Base-by-base conservation (phyloP, 2,888 invertebrate genomes). In the Diploptera punctata region DNA sequence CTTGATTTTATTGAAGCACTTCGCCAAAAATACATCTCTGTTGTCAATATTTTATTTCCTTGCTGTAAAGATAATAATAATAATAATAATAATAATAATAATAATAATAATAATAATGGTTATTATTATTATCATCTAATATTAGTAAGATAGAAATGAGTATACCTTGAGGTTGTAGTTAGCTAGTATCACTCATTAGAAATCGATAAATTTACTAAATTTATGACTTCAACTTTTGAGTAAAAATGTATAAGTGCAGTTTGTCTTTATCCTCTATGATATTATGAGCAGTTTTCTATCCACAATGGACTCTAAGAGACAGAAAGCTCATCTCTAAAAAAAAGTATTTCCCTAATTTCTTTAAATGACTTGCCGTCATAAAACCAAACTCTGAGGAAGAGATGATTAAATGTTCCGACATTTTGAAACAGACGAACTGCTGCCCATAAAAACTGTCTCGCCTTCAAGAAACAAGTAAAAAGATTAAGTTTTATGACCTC, bases 351-450 rank as follows among this genome's bases (percentile, higher is more conserved):
- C 52, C 21, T 19, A 19, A 52, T 52, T 52, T 19, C 52, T 52
- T 52, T 19, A 52, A 19, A 52, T 21, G 52, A 52, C 52, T 52
- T n/a, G n/a, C 47, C 21, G 52, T 21, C 52, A 52, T 52, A 52
- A 52, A 52, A 18, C 52, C 52, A 5, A 52, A 52, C 52, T 52
- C n/a, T n/a, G 19, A 18, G 7, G 19, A 54, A 10, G 54, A 54
- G 24, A 54, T 24, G 54, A 54, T 24, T 54, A 24, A 54, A 54
- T 54, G 54, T 54, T 54, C 24, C 54, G 54, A 54, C 54, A 24
- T 54, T 54, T 54, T 16, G 2, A 54, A 54, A 4, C 5, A 5
- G 24, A 54, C 24, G 54, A 10, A n/a, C 26, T 54, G 54, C 54
- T 54, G 9, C 21, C 5, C 54, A 54, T 54, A 54, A 54, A 47